Percentiles rank a stretch among this genome's conserved stretches.
These are phyloP conservation scores for Peromyscus leucopus DNA, from an alignment of 2,113 vertebrate species.

Conservation along the genomic window DNA sequence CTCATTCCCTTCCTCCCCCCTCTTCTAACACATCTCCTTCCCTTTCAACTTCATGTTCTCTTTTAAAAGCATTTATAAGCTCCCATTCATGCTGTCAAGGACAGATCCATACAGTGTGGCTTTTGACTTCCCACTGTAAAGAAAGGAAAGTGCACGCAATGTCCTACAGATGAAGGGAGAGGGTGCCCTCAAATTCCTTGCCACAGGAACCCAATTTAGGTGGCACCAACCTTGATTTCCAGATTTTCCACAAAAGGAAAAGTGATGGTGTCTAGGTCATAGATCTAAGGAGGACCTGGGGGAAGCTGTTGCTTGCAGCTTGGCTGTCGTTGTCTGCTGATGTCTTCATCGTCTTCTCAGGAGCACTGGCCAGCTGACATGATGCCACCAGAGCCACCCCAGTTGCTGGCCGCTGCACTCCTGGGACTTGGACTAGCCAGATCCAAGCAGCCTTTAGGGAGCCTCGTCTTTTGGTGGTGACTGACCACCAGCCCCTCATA, in stretches of 20 bases:
- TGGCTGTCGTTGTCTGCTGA: slow-evolving; percentile 97
- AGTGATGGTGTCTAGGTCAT: slow-evolving; percentile 84
- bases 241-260: slow-evolving; percentile 97
- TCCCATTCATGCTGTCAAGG: neutral
- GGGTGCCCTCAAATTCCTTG: slow-evolving; percentile 99
- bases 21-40: too few relatives aligned
- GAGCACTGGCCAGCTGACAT: slow-evolving; percentile 97
- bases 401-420: slow-evolving; percentile 88
- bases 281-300: slow-evolving; percentile 84
- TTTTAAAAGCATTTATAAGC: neutral
- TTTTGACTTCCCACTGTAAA: neutral
- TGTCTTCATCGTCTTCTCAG: slow-evolving; percentile 98
- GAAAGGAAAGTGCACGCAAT: neutral
- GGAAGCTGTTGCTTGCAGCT: slow-evolving; percentile 95
- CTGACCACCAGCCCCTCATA: neutral
- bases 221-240: slow-evolving; percentile 97
- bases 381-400: slow-evolving; percentile 95
- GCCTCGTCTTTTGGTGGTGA: neutral
- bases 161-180: slow-evolving; percentile 89
- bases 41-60: neutral
- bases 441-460: neutral
- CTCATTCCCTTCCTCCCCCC: neutral
- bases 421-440: neutral
- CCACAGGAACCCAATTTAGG: slow-evolving; percentile 96
- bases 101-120: neutral